These are phyloP conservation scores for Sanderia malayensis DNA, from an alignment of 30 jellyfish, hydroid and myxozoan species.

Conservation along the genomic window DNA sequence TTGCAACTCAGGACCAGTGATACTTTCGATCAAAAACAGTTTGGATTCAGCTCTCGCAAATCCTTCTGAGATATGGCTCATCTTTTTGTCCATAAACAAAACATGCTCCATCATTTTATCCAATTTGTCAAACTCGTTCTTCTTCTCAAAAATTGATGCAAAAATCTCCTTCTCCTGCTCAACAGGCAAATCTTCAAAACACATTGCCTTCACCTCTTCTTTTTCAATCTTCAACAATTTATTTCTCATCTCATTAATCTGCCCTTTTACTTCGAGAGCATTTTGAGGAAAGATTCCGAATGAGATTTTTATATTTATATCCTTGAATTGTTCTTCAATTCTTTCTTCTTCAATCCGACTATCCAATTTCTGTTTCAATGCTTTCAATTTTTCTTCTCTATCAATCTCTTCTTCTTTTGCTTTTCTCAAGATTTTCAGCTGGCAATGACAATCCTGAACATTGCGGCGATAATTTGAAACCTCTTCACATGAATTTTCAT, in stretches of 20 bases:
- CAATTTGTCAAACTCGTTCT: too few relatives aligned
- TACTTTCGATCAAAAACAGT: not conserved
- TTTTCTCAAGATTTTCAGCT: not conserved
- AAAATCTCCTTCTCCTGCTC: too few relatives aligned
- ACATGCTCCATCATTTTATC: not conserved
- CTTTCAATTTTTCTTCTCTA: not conserved
- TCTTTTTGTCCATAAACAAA: not conserved
- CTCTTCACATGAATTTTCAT: not conserved
- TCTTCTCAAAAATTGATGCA: not conserved
- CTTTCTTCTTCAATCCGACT: not conserved
- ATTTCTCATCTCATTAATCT: not conserved
- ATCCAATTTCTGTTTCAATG: not conserved
- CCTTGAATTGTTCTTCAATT: not conserved
- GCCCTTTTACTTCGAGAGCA: not conserved
- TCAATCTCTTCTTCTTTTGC: not conserved
- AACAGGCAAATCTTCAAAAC: too few relatives aligned
- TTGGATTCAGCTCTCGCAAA: not conserved
- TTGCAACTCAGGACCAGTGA: not conserved
- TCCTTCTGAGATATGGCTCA: not conserved
- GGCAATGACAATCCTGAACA: not conserved
- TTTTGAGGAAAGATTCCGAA: not conserved
- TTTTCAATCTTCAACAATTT: not conserved
- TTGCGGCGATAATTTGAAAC: not conserved
- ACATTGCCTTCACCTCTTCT: not conserved
- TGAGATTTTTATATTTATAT: not conserved